Conservation (phyloP, 2,888 invertebrate genomes). For the Ephialtes manifestator region DNA sequence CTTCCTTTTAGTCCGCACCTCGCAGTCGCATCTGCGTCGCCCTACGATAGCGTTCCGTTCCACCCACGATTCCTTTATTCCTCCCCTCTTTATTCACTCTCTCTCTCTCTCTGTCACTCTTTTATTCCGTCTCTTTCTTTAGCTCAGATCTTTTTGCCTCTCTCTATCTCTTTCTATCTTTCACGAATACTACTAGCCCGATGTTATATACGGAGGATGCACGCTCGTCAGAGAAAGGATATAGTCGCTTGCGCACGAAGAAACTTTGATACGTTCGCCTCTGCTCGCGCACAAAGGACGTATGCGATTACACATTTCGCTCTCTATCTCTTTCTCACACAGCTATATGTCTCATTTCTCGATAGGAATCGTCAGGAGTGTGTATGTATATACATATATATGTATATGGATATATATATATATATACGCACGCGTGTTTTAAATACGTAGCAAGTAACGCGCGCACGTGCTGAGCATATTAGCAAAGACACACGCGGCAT, state of each 20-base stretch:
- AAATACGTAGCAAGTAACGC: conserved; percentile 60
- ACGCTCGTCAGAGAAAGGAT: conserved; percentile 67
- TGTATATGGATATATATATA: conserved; percentile 19
- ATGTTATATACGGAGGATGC: conserved; percentile 67
- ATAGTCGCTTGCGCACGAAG: conserved; percentile 71
- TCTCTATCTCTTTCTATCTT: conserved; percentile 34
- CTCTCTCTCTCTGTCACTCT: background rate
- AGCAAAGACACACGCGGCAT: conserved; percentile 50
- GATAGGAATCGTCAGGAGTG: conserved; percentile 22
- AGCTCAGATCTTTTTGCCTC: conserved; percentile 5
- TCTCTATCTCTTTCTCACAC: conserved; percentile 14
- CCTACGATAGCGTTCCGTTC: conserved; percentile 5
- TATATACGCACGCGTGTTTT: conserved; percentile 63
- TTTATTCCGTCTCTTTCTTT: conserved; percentile 17
- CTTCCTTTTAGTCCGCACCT: conserved; percentile 37
- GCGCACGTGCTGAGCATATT: conserved; percentile 68
- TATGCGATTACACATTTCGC: conserved; percentile 57
- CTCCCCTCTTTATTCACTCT: background rate
- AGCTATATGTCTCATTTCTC: conserved; percentile 4
- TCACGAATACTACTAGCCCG: conserved; percentile 56
- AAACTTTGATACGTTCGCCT: conserved; percentile 65
- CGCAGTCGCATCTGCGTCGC: conserved; percentile 29
- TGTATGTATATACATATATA: background rate
- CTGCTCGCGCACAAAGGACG: conserved; percentile 66
- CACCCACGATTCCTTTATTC: conserved; percentile 3